Conservation (phyloP, 2,797 vertebrate species). For the Macropus fuliginosus region DNA sequence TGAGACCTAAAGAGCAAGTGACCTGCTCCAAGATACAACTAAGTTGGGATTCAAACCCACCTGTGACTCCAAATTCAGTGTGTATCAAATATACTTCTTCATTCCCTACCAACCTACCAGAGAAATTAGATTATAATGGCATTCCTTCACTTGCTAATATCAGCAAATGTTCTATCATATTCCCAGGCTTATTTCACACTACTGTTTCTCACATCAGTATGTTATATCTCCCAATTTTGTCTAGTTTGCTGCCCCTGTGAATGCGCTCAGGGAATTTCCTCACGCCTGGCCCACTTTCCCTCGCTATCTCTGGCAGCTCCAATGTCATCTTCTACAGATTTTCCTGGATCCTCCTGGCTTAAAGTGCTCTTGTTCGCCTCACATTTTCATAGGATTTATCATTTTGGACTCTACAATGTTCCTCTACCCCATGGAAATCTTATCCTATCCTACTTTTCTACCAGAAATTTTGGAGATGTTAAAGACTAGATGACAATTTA, state of each 20-base stretch:
- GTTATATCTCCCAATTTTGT: background rate
- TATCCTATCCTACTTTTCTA: background rate
- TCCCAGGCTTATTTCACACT: background rate
- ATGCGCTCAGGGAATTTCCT: background rate
- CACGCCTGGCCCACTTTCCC: background rate
- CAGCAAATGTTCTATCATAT: background rate
- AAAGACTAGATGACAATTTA: background rate
- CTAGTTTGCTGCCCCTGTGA: background rate
- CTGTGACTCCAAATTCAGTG: background rate
- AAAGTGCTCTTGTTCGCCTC: background rate
- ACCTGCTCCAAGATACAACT: background rate
- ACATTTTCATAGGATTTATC: background rate
- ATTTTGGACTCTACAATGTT: background rate
- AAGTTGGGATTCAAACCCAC: too few relatives aligned
- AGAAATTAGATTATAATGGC: too few relatives aligned
- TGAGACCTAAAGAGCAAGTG: background rate
- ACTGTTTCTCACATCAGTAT: background rate
- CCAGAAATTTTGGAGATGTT: background rate
- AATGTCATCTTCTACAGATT: background rate
- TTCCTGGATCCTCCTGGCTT: background rate
- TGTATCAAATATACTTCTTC: background rate
- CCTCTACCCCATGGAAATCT: background rate
- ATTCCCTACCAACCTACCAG: background rate
- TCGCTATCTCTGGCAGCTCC: background rate
- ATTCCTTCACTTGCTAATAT: background rate